Conservation (phyloP, 2,797 vertebrate genomes). For the Garrulus glandarius region DNA sequence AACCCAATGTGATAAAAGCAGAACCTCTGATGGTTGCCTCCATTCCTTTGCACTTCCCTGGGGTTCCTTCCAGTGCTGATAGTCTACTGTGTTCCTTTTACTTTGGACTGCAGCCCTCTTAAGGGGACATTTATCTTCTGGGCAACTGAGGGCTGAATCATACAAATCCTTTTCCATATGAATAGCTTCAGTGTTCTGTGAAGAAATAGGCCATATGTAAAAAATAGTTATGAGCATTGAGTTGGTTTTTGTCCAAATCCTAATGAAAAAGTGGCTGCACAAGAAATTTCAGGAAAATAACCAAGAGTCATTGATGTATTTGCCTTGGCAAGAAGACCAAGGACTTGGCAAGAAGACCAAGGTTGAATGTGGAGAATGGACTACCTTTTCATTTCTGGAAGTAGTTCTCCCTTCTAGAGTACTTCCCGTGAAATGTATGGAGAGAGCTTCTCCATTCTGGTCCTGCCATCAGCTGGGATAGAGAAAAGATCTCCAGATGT, state of each 20-base stretch:
- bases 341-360: background rate
- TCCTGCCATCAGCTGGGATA: background rate
- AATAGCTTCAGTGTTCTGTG: constrained; percentile 24
- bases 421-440: background rate
- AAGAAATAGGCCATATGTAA: constrained; percentile 6
- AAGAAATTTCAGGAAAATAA: background rate
- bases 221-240: background rate
- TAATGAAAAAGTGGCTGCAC: background rate
- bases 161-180: background rate
- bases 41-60: background rate
- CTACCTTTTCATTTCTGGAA: background rate
- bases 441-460: background rate
- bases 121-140: background rate
- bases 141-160: background rate
- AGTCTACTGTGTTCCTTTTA: background rate
- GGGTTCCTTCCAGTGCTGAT: background rate
- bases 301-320: background rate
- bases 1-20: background rate
- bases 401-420: background rate
- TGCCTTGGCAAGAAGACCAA: background rate
- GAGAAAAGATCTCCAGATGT: rapidly evolving
- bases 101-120: background rate
- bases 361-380: background rate
- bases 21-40: background rate
- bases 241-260: background rate